phyloP scores from a whole-genome alignment of 2,113 vertebrate species.

The Oreocharis arfaki region DNA sequence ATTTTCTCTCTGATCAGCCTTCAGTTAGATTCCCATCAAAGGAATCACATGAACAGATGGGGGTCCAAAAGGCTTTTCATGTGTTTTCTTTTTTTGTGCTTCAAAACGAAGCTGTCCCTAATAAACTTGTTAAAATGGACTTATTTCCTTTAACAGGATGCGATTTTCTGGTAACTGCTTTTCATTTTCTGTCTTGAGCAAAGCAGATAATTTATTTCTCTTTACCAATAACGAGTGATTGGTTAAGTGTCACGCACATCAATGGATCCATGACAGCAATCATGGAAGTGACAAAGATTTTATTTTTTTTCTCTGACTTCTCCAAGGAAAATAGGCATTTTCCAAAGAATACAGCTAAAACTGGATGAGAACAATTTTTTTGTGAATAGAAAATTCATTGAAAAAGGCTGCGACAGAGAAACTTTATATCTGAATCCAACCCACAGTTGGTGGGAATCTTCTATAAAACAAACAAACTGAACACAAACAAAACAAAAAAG shows the following conservation, averaged over 20 bases:
- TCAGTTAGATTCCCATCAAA: not conserved
- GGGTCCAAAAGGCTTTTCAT: not conserved
- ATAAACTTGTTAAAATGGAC: not conserved
- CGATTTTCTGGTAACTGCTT: not conserved
- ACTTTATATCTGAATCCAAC: constrained; percentile 17
- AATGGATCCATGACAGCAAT: not conserved
- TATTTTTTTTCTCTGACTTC: not conserved
- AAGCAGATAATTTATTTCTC: not conserved
- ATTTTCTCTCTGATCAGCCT: not conserved
- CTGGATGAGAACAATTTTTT: not conserved
- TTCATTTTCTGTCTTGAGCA: not conserved
- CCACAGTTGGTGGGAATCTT: not conserved
- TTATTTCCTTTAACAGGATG: not conserved
- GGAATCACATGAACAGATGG: not conserved
- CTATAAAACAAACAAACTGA: constrained; percentile 26
- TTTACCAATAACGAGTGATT: not conserved
- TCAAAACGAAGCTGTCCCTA: not conserved
- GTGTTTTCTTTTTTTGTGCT: not conserved
- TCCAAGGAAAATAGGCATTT: not conserved
- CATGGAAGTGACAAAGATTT: not conserved
- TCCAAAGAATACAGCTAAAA: not conserved
- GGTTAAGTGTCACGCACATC: not conserved
- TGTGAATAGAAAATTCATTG: constrained; percentile 48
- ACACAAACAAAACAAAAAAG: constrained; percentile 33
- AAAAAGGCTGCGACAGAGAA: not conserved